Conservation (phyloP, 2,113 vertebrate species). For the Mastomys coucha region DNA sequence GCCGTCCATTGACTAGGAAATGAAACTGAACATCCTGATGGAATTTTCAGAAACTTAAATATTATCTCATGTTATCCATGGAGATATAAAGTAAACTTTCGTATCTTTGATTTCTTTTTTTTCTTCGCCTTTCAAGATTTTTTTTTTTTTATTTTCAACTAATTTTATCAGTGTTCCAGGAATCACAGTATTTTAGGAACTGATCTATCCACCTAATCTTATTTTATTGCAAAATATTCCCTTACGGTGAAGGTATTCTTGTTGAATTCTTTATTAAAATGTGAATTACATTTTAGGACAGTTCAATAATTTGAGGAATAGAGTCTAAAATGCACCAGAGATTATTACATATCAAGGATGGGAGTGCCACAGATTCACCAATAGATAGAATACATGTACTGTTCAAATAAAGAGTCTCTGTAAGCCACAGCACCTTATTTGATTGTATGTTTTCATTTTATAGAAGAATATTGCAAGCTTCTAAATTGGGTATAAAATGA, state of each 20-base stretch:
- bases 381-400: background rate
- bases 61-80: background rate
- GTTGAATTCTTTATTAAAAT: constrained; percentile 47
- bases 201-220: background rate
- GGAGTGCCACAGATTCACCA: background rate
- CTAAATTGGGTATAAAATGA: constrained; percentile 68
- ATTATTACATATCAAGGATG: background rate
- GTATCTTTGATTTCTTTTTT: background rate
- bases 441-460: constrained; percentile 64
- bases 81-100: constrained; percentile 33
- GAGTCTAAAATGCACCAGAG: background rate
- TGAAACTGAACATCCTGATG: constrained; percentile 1
- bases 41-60: constrained; percentile 52
- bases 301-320: constrained; percentile 21
- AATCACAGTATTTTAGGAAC: background rate
- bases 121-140: background rate
- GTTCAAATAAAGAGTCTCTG: background rate
- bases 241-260: background rate
- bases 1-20: background rate
- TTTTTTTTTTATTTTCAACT: background rate
- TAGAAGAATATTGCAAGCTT: constrained; percentile 61
- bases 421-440: background rate
- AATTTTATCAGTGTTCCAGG: constrained; percentile 28
- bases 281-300: constrained; percentile 19
- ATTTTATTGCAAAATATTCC: constrained; percentile 50